Conservation (phyloP, 2,113 vertebrate species). For the Uropsilus gracilis region DNA sequence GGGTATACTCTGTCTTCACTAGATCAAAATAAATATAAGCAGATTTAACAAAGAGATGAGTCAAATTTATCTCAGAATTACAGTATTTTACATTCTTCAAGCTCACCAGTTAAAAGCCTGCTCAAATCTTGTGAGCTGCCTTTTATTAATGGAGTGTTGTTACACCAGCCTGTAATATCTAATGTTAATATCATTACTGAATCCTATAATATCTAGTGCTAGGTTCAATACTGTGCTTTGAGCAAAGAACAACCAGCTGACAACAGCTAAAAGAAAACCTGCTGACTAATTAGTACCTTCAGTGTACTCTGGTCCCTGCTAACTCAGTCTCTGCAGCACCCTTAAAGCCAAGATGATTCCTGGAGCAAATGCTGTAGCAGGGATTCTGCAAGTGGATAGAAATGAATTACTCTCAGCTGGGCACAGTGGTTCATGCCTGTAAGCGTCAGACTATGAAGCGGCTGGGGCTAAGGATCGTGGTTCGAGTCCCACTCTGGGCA, state of each 20-base stretch:
- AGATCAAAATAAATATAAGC: slow-evolving; percentile 54
- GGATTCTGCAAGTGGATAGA: no score
- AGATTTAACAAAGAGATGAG: neutral
- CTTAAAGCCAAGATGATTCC: no score
- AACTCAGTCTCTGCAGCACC: no score
- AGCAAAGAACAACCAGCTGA: slow-evolving; percentile 44
- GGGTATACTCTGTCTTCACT: neutral
- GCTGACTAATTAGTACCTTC: slow-evolving; percentile 57
- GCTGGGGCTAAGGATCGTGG: no score
- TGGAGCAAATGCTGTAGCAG: no score
- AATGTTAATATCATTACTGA: slow-evolving; percentile 56
- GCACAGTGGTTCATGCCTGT: no score
- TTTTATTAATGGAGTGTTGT: slow-evolving; percentile 38
- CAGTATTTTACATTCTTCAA: neutral
- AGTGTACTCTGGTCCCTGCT: slow-evolving; percentile 73
- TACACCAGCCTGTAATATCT: neutral
- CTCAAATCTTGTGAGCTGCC: neutral
- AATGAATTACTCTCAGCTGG: no score
- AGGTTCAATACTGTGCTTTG: slow-evolving; percentile 53
- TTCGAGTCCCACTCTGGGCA: no score
- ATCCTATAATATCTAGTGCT: neutral
- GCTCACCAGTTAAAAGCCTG: slow-evolving; percentile 19
- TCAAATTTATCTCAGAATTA: neutral
- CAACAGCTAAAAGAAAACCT: slow-evolving; percentile 58
- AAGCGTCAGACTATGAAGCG: no score